Conservation (phyloP, 2,797 vertebrate species). For the Tiaroga cobitis region DNA sequence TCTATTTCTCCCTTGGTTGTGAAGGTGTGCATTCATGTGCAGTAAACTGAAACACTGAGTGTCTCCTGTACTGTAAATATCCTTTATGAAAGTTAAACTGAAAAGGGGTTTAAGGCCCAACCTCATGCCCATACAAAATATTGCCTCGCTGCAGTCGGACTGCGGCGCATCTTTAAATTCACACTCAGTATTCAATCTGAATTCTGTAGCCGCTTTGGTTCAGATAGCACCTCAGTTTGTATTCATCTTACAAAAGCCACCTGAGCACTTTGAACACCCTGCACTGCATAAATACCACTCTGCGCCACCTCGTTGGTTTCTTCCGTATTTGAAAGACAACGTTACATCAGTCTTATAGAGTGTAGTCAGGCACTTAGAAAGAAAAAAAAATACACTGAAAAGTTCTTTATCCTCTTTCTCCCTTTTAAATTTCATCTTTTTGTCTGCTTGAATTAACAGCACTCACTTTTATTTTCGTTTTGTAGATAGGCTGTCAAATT, state of each 20-base stretch:
- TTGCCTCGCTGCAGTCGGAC: not conserved
- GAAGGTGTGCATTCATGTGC: conserved; percentile 18
- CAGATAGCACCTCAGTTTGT: conserved; percentile 45
- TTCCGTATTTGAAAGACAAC: not conserved
- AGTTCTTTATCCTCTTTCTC: conserved; percentile 21
- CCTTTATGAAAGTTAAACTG: not conserved
- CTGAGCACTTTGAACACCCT: conserved; percentile 27
- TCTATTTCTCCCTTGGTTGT: conserved; percentile 29
- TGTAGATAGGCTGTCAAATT: conserved; percentile 84
- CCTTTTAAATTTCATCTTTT: conserved; percentile 58
- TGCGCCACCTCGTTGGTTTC: conserved; percentile 20
- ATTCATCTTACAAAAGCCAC: conserved; percentile 30
- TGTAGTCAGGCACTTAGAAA: conserved; percentile 9
- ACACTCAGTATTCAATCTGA: conserved; percentile 24
- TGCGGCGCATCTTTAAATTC: not conserved
- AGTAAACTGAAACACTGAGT: not conserved
- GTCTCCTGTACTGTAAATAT: conserved; percentile 2
- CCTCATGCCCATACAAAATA: not conserved
- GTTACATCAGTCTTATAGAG: conserved; percentile 25
- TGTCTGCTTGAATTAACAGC: conserved; percentile 43
- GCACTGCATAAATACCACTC: conserved; percentile 43
- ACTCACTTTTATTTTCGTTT: conserved; percentile 55
- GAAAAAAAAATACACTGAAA: not conserved
- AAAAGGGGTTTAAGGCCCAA: not conserved
- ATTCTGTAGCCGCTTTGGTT: conserved; percentile 28